A percentile compares a stretch with the other conserved stretches of the same genome.
These are phyloP conservation scores for Propithecus coquereli DNA, from an alignment of 2,113 vertebrate genomes.

Conservation along the genomic window DNA sequence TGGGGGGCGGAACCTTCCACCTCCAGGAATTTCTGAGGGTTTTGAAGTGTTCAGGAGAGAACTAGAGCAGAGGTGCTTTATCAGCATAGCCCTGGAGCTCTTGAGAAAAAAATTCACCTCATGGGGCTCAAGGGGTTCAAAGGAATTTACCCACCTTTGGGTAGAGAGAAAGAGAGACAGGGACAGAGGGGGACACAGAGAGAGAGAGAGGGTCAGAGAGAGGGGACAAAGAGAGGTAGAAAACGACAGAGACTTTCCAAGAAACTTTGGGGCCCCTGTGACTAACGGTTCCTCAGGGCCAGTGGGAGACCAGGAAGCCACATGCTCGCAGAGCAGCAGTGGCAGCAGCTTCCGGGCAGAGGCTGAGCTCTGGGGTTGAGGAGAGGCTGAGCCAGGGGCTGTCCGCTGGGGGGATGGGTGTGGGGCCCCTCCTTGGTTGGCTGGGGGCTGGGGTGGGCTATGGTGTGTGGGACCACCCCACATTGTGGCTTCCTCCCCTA, in stretches of 20 bases:
- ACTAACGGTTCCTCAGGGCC: not conserved
- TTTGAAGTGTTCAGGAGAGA: not conserved
- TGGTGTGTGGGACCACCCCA: rapidly evolving
- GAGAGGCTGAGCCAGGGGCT: not conserved
- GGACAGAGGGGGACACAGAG: not conserved
- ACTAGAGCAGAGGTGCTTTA: not conserved
- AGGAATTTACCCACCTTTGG: not conserved
- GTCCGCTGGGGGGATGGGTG: not conserved
- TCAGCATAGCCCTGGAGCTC: not conserved
- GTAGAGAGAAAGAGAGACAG: not conserved
- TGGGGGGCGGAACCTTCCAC: not conserved
- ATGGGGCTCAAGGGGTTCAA: not conserved
- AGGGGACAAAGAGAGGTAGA: not conserved
- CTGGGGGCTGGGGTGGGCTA: not conserved
- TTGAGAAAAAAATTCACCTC: not conserved
- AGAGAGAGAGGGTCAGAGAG: not conserved
- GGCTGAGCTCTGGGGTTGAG: not conserved
- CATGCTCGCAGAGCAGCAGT: rapidly evolving
- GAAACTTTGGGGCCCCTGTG: not conserved
- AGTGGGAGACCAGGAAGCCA: not conserved
- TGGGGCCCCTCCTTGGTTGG: not conserved
- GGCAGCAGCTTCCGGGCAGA: not conserved
- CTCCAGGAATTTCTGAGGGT: not conserved
- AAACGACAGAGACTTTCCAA: not conserved
- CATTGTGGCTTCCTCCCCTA: constrained; percentile 58